phyloP scores from a whole-genome alignment of 2,113 vertebrate species.

The Sinosuthora webbiana region DNA sequence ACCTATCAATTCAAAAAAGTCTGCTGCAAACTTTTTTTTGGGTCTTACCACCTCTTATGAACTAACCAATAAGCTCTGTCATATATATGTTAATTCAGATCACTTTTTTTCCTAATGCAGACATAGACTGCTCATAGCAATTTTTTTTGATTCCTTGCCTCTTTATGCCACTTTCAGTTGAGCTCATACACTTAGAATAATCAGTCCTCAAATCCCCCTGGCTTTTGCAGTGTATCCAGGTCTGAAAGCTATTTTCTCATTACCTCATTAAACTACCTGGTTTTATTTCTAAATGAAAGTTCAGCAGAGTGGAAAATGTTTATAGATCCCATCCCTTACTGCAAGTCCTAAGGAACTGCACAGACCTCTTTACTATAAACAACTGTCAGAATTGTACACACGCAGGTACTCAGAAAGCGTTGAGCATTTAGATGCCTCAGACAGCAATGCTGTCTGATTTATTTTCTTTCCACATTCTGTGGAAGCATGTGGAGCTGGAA shows the following conservation, averaged over 20 bases:
- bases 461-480: conserved; percentile 10
- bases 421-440: conserved; percentile 3
- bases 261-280: conserved; percentile 4
- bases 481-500: background rate
- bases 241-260: conserved; percentile 2
- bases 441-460: background rate
- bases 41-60: background rate
- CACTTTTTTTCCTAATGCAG: background rate
- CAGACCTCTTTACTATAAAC: background rate
- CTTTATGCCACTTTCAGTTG: background rate
- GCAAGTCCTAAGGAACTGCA: background rate
- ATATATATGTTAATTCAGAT: background rate
- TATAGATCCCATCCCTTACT: background rate
- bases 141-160: background rate
- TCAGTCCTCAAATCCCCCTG: background rate
- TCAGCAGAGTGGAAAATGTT: background rate
- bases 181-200: background rate
- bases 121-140: background rate
- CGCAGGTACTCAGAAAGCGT: background rate
- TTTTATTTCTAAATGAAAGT: background rate
- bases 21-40: background rate
- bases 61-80: background rate
- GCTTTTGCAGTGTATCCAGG: background rate
- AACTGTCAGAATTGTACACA: background rate
- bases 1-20: background rate